Percentiles rank a stretch among this genome's conserved stretches.
Evolutionary conservation across 2,113 vertebrate genomes (phyloP).

Genomic region (Hiodon tergisus): DNA sequence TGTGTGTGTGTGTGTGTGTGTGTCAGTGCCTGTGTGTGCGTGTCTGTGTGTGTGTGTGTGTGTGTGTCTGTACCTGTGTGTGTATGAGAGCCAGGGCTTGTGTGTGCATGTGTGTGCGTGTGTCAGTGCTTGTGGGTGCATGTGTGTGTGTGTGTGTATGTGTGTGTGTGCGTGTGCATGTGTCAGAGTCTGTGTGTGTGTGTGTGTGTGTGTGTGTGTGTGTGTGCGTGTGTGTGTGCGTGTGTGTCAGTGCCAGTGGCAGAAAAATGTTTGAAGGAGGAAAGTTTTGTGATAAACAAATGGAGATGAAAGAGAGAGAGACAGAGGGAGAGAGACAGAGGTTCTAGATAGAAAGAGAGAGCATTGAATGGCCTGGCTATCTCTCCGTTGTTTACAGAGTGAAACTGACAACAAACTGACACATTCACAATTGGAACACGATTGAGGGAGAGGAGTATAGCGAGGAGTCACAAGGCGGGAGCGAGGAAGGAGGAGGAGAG

Average conservation of each 20-base stretch:
- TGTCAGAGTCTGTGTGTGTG: not conserved
- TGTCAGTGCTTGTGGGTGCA: not conserved
- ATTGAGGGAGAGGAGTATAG: slow-evolving; percentile 14
- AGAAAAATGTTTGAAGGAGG: slow-evolving; percentile 14
- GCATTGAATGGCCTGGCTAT: not conserved
- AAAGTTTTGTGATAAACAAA: not conserved
- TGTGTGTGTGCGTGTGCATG: slow-evolving; percentile 21
- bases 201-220: slow-evolving; percentile 5
- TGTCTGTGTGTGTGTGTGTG: not conserved
- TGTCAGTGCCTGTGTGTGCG: not conserved
- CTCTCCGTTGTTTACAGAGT: slow-evolving; percentile 38
- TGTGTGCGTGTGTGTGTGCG: slow-evolving; percentile 10
- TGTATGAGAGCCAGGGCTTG: slow-evolving; percentile 8
- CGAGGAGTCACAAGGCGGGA: slow-evolving; percentile 18
- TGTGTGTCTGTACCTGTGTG: not conserved
- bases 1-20: not conserved
- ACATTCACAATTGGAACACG: slow-evolving; percentile 18
- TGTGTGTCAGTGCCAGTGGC: slow-evolving; percentile 26
- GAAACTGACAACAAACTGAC: slow-evolving; percentile 36
- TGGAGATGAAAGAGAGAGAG: slow-evolving; percentile 12
- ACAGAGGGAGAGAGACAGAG: slow-evolving; percentile 27
- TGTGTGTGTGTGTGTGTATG: slow-evolving; percentile 31
- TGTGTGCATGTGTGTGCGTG: not conserved
- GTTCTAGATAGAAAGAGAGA: slow-evolving; percentile 23
- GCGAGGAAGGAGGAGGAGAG: slow-evolving; percentile 17